Base-by-base conservation (phyloP, 2,113 vertebrate genomes). In the Gopherus flavomarginatus region DNA sequence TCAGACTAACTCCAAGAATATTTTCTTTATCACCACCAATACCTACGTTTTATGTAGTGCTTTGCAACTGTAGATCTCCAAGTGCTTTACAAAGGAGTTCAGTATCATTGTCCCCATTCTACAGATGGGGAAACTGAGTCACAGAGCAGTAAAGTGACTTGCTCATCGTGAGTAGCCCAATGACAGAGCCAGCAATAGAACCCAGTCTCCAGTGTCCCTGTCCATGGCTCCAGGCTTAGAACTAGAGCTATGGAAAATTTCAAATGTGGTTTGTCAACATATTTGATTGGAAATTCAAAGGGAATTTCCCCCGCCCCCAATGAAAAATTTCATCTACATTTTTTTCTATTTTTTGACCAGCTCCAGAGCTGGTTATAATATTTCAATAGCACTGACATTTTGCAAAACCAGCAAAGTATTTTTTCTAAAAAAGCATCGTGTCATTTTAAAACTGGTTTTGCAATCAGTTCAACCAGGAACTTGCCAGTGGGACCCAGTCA, bases 231-330 rank as follows among this genome's bases (percentile, higher is more conserved):
- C n/a, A 72, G n/a, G 65, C 65, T 72, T 5, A 2, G n/a, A 72
- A 38, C 21, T 4, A 11, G n/a, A 38, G 65, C n/a, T 6, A 8
- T 11, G n/a, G 65, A 21, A 72, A 72, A 72, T 72, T 38, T 72
- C 7, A 72, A 72, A 21, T 22, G 65, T 38, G 65, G n/a, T 38
- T 72, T 72, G 65, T 38, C 19, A 72, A 38, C 19, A 38, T 38
- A 38, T 72, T 72, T 72, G 17, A 72, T 11, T 38, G 65, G 65
- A 22, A 72, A 72, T 72, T 72, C n/a, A 69, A 69, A 69, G 14
- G 62, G 7, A n/a, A n/a, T 8, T 16, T 19, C 3, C 6, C 6
- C 31, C 8, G n/a, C n/a, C 5, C 4, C 19, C n/a, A 5, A 69
- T 38, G 65, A 72, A 72, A 72, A 22, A 72, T 72, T 22, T 72